A percentile compares a stretch with the other conserved stretches of the same genome.
phyloP scores from a whole-genome alignment of 1,140 invertebrate species.

The Drosophila pruinosa region DNA sequence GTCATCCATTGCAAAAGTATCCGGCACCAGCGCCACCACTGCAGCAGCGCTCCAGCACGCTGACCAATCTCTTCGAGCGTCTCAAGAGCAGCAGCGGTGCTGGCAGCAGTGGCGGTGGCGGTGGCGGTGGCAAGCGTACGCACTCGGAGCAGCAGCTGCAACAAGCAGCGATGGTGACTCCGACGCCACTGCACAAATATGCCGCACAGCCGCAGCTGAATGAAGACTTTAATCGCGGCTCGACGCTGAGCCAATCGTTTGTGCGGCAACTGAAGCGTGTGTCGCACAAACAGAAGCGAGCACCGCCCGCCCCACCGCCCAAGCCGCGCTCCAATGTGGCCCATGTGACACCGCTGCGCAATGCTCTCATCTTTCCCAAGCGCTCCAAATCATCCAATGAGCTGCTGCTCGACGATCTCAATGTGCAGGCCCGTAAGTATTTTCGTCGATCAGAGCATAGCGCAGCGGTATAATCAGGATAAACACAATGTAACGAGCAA shows the following conservation, averaged over 20 bases:
- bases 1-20: conserved; percentile 56
- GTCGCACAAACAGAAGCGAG: conserved; percentile 63
- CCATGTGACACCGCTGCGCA: conserved; percentile 64
- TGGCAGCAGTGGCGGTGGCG: neutral
- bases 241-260: conserved; percentile 81
- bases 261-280: conserved; percentile 66
- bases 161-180: neutral
- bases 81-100: conserved; percentile 35
- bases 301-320: conserved; percentile 59
- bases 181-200: conserved; percentile 49
- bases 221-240: conserved; percentile 73
- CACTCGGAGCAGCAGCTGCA: conserved; percentile 58
- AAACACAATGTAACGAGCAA: neutral
- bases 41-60: conserved; percentile 62
- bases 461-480: conserved; percentile 53
- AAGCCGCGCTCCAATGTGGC: conserved; percentile 64
- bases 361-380: conserved; percentile 69
- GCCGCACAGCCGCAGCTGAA: conserved; percentile 60
- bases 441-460: conserved; percentile 58
- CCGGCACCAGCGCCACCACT: conserved; percentile 54
- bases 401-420: conserved; percentile 69
- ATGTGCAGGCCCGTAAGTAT: conserved; percentile 75
- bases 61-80: conserved; percentile 74
- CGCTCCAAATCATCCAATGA: conserved; percentile 75
- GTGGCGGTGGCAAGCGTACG: conserved; percentile 10